Evolutionary conservation across 2,888 invertebrate species (phyloP).

Genomic region (Netelia inedita): DNA sequence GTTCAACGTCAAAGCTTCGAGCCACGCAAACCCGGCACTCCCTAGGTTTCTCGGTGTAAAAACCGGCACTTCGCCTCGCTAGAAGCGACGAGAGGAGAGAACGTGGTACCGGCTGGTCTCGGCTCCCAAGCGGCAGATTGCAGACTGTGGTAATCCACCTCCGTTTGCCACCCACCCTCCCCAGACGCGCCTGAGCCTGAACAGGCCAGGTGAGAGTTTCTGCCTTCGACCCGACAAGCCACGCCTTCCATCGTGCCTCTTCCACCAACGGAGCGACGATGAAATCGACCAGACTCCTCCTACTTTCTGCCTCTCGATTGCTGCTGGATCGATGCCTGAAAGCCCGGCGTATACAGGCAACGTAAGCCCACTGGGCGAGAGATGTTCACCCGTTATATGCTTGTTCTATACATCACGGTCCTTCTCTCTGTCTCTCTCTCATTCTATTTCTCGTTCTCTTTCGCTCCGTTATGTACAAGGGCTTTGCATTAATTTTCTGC

Average conservation of each 20-base stretch:
- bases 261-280: conserved; percentile 43
- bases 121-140: conserved; percentile 80
- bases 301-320: conserved; percentile 31
- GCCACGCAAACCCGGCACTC: too few species aligned
- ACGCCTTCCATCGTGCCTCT: conserved; percentile 51
- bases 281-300: conserved; percentile 49
- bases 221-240: conserved; percentile 26
- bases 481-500: conserved; percentile 64
- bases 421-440: conserved; percentile 21
- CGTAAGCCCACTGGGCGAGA: conserved; percentile 19
- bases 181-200: conserved; percentile 36
- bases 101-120: conserved; percentile 73
- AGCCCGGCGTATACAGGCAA: conserved; percentile 29
- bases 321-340: conserved; percentile 71
- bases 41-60: not conserved
- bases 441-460: not conserved
- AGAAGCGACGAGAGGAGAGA: too few species aligned
- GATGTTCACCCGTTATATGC: conserved; percentile 46
- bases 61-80: conserved; percentile 39
- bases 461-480: conserved; percentile 35
- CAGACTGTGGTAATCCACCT: conserved; percentile 81
- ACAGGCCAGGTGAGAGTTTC: conserved; percentile 63
- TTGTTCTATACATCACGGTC: conserved; percentile 40
- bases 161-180: conserved; percentile 72
- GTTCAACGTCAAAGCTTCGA: too few species aligned